A percentile compares a stretch with the other conserved stretches of the same genome.
phyloP scores from a whole-genome alignment of 2,888 invertebrate genomes.

The Drosophila setosimentum region DNA sequence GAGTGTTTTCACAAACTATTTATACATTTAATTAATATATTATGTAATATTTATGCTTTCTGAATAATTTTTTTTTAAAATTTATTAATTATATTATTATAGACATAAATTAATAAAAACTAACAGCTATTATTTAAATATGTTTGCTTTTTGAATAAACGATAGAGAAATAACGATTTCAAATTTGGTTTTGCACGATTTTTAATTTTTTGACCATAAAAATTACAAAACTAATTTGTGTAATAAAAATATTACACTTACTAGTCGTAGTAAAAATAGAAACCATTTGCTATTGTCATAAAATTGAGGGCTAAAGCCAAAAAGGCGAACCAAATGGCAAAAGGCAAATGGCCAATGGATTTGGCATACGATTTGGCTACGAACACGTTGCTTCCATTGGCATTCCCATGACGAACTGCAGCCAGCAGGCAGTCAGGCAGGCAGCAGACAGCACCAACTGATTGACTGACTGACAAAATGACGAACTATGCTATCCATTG shows the following conservation, averaged over 20 bases:
- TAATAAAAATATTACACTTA: slow-evolving; percentile 11
- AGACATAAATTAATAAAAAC: neutral
- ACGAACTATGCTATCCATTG: slow-evolving; percentile 8
- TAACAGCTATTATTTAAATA: neutral
- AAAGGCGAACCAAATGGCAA: slow-evolving; percentile 21
- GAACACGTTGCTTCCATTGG: slow-evolving; percentile 24
- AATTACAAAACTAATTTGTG: slow-evolving; percentile 18
- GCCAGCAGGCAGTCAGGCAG: neutral
- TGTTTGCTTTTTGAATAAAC: neutral
- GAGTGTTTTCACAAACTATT: slow-evolving; percentile 13
- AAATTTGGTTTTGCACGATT: neutral
- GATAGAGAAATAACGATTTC: neutral
- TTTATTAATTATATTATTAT: neutral
- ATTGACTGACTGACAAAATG: slow-evolving; percentile 23
- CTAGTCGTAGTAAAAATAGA: slow-evolving; percentile 5
- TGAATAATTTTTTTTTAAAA: neutral
- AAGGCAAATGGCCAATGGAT: slow-evolving; percentile 9
- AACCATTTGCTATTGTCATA: slow-evolving; percentile 28
- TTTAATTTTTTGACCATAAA: neutral
- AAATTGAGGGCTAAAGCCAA: slow-evolving; percentile 21
- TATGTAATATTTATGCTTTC: too few species aligned
- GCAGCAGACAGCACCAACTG: slow-evolving; percentile 9
- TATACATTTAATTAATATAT: neutral
- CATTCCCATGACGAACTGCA: slow-evolving; percentile 41
- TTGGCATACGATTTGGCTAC: slow-evolving; percentile 2